Conservation (phyloP, 2,888 invertebrate genomes). For the Drosophila paramelanica region DNA sequence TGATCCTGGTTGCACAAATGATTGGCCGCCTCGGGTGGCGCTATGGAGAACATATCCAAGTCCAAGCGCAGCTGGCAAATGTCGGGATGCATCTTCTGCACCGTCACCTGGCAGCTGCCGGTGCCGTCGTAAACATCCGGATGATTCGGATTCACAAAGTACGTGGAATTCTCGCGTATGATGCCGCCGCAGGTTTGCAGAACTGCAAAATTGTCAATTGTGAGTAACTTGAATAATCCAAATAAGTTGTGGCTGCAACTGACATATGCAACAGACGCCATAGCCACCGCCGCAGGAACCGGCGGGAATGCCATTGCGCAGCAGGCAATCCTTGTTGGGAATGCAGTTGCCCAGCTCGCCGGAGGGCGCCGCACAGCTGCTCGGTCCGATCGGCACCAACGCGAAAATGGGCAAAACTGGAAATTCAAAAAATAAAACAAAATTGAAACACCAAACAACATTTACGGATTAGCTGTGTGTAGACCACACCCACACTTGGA, state of each 20-base stretch:
- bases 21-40: constrained; percentile 91
- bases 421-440: constrained; percentile 18
- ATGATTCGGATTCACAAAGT: constrained; percentile 93
- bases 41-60: constrained; percentile 91
- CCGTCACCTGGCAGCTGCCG: constrained; percentile 93
- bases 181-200: constrained; percentile 92
- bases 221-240: not conserved
- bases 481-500: constrained; percentile 74
- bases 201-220: constrained; percentile 85
- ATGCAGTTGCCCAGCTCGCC: constrained; percentile 94
- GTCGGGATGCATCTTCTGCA: constrained; percentile 91
- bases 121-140: constrained; percentile 91
- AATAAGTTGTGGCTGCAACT: constrained; percentile 14
- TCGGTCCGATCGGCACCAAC: constrained; percentile 91
- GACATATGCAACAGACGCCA: constrained; percentile 85
- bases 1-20: constrained; percentile 94
- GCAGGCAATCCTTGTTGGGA: constrained; percentile 89
- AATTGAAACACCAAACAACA: constrained; percentile 4
- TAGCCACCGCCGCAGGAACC: constrained; percentile 90
- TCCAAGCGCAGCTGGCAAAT: constrained; percentile 94
- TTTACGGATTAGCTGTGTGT: not conserved
- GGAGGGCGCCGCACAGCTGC: constrained; percentile 90
- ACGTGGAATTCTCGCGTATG: constrained; percentile 92
- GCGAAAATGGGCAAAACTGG: constrained; percentile 92
- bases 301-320: constrained; percentile 90